These are phyloP conservation scores for Drosophila flavopinicola DNA, from an alignment of 2,888 invertebrate genomes.

Conservation along the genomic window DNA sequence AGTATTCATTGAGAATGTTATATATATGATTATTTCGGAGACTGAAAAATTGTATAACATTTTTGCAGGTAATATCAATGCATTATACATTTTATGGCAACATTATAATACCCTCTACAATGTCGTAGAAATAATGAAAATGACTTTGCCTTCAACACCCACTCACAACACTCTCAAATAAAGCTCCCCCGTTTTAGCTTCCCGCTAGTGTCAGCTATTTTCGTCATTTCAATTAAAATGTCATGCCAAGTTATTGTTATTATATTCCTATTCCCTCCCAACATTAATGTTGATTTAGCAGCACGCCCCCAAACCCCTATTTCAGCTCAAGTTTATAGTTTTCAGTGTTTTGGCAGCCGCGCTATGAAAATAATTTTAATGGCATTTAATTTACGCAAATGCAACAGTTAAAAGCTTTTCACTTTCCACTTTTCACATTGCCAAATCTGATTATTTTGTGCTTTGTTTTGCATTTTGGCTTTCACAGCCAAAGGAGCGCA, in stretches of 20 bases:
- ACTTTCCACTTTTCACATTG: slow-evolving; percentile 54
- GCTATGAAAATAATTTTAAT: slow-evolving; percentile 78
- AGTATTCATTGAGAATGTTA: too few relatives aligned
- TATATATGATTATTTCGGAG: too few relatives aligned
- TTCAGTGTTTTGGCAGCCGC: slow-evolving; percentile 25
- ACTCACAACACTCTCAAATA: neutral
- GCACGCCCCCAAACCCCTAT: neutral
- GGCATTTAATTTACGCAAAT: slow-evolving; percentile 77
- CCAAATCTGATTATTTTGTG: slow-evolving; percentile 75
- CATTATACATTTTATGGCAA: too few relatives aligned
- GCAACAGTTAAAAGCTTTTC: slow-evolving; percentile 76
- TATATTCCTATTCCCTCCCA: slow-evolving; percentile 31
- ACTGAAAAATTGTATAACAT: too few relatives aligned
- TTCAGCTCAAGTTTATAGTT: slow-evolving; percentile 43
- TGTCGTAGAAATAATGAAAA: too few relatives aligned
- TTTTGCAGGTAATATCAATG: too few relatives aligned
- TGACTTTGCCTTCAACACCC: too few relatives aligned
- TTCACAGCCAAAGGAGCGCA: neutral
- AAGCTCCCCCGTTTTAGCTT: neutral
- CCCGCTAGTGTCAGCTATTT: slow-evolving; percentile 54
- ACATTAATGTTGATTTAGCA: too few relatives aligned
- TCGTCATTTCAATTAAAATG: slow-evolving; percentile 68
- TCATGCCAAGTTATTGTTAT: slow-evolving; percentile 67
- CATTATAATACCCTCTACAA: too few relatives aligned
- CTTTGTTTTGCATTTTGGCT: slow-evolving; percentile 69